Evolutionary conservation across 35 echinoderm and acorn worm species (phyloP).

Genomic region (Lytechinus pictus): DNA sequence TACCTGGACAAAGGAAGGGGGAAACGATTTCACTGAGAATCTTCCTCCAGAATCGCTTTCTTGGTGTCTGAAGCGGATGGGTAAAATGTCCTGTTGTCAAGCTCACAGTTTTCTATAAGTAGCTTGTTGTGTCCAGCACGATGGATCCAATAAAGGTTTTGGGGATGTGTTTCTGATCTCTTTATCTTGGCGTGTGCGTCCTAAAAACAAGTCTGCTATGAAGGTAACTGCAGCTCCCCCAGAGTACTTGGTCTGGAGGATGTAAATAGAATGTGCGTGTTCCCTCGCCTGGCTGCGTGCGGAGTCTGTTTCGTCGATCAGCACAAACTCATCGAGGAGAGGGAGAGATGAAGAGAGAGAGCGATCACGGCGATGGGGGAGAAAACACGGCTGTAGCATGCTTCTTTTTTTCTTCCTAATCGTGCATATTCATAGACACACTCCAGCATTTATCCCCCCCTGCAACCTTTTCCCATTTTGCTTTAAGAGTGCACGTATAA

Average conservation of each 20-base stretch:
- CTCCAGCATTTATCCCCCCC: slow-evolving; percentile 15
- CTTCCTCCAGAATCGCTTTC: not conserved
- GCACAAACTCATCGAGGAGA: not conserved
- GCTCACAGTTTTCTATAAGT: not conserved
- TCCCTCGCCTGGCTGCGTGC: not conserved
- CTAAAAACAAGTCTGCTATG: not conserved
- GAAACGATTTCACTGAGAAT: not conserved
- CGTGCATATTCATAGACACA: slow-evolving; percentile 10
- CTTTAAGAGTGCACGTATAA: not conserved
- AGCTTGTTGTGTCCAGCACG: not conserved
- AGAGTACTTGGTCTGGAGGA: not conserved
- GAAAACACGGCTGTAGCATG: not conserved
- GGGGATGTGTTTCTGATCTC: not conserved
- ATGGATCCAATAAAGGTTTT: not conserved
- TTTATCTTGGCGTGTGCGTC: not conserved
- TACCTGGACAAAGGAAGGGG: not conserved
- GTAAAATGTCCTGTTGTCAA: not conserved
- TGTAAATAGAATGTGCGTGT: slow-evolving; percentile 7
- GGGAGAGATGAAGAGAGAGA: not conserved
- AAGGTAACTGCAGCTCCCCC: not conserved
- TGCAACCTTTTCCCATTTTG: not conserved
- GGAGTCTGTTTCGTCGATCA: slow-evolving; percentile 9
- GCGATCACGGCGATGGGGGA: not conserved
- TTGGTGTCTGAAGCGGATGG: not conserved
- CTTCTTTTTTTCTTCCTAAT: not conserved